Percentiles rank a stretch among this genome's conserved stretches.
Conservation (phyloP, 2,113 vertebrate genomes). For the Rattus rattus region DNA sequence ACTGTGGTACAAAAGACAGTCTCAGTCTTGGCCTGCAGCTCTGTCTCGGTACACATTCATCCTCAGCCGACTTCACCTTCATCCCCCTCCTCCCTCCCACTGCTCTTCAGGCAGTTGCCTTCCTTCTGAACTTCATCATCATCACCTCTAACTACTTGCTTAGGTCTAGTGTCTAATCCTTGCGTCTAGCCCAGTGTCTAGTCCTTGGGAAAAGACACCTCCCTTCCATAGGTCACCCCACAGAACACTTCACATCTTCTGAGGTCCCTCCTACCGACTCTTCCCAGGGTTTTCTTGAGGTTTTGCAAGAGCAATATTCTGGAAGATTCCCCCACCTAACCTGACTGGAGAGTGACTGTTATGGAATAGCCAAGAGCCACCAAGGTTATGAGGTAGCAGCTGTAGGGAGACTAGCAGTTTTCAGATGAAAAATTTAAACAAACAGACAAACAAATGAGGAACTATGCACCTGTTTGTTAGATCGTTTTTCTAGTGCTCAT, state of each 20-base stretch:
- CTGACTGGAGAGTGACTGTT: accelerated
- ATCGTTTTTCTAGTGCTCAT: neutral
- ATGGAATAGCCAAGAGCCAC: neutral
- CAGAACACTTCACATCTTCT: neutral
- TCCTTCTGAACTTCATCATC: neutral
- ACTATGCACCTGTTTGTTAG: neutral
- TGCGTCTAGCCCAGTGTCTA: too few species aligned
- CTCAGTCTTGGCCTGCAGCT: accelerated
- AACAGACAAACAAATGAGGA: neutral
- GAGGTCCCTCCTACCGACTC: neutral
- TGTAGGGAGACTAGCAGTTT: neutral
- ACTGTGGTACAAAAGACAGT: accelerated
- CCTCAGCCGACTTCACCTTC: neutral
- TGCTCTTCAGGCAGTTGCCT: too few species aligned
- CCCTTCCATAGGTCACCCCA: accelerated
- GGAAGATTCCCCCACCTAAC: neutral
- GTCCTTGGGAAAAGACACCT: neutral
- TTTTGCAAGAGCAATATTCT: neutral
- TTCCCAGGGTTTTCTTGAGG: neutral
- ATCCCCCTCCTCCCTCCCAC: too few species aligned
- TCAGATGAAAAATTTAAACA: neutral
- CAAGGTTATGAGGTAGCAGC: too few species aligned
- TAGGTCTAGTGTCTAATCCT: neutral
- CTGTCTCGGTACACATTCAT: accelerated
- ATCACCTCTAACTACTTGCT: too few species aligned